Evolutionary conservation across 2,797 vertebrate species (phyloP).

Genomic region (Sparidentex hasta): DNA sequence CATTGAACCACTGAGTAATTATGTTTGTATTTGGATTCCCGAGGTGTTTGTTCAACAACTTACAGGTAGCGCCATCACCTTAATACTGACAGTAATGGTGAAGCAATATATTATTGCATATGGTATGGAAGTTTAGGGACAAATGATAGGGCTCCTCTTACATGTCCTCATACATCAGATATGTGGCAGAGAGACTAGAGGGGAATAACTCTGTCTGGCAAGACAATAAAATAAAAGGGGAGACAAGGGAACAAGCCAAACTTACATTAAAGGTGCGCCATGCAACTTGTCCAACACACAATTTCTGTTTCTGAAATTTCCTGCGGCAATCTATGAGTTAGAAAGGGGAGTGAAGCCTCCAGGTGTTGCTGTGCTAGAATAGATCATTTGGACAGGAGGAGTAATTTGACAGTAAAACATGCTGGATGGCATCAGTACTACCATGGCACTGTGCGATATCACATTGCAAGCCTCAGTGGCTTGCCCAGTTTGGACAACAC

Average conservation of each 20-base stretch:
- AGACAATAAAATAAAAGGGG: neutral
- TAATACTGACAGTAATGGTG: neutral
- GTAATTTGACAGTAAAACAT: slow-evolving; percentile 58
- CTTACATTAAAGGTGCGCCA: too few species aligned
- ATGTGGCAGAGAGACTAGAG: neutral
- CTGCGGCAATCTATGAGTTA: slow-evolving; percentile 7
- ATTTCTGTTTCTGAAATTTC: slow-evolving; percentile 16
- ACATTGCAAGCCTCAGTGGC: slow-evolving; percentile 29
- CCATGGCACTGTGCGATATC: slow-evolving; percentile 30
- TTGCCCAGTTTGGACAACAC: slow-evolving; percentile 48
- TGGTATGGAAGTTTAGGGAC: slow-evolving; percentile 7
- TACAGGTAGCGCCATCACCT: neutral
- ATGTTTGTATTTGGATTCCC: slow-evolving; percentile 21
- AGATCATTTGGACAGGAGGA: slow-evolving; percentile 32
- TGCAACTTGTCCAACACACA: slow-evolving; percentile 10
- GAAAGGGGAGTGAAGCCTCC: slow-evolving; percentile 17
- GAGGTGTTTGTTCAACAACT: slow-evolving; percentile 9
- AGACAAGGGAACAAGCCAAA: neutral
- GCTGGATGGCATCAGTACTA: slow-evolving; percentile 39
- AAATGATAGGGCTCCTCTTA: neutral
- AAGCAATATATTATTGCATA: slow-evolving; percentile 2
- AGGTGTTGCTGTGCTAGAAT: slow-evolving; percentile 37
- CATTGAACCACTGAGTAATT: too few species aligned
- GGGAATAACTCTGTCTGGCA: neutral
- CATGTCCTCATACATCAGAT: neutral